Evolutionary conservation across 1,140 invertebrate genomes (phyloP).

Genomic region (Drosophila sucinea): DNA sequence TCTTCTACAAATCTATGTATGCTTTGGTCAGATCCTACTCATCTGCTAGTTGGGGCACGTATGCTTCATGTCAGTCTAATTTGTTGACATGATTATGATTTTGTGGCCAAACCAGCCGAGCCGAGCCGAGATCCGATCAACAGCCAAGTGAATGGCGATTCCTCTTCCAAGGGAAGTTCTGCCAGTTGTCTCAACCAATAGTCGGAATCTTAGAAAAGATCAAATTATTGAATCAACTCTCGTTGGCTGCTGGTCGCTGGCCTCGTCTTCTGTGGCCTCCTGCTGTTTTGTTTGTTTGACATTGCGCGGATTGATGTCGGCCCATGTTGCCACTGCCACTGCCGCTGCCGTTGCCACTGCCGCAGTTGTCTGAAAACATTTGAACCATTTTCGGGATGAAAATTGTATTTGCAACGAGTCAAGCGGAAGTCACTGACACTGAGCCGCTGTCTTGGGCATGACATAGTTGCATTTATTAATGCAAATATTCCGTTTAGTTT

Average conservation of each 20-base stretch:
- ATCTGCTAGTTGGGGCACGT: constrained; percentile 76
- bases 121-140: constrained; percentile 41
- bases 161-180: constrained; percentile 5
- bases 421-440: constrained; percentile 58
- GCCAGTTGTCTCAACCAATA: too few relatives aligned
- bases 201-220: neutral
- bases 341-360: constrained; percentile 20
- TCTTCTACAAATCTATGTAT: constrained; percentile 21
- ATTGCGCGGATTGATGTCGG: constrained; percentile 59
- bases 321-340: constrained; percentile 40
- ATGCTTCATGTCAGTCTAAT: constrained; percentile 78
- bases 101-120: constrained; percentile 51
- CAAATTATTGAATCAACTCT: neutral
- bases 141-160: constrained; percentile 66
- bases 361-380: constrained; percentile 51
- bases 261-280: constrained; percentile 46
- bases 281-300: constrained; percentile 66
- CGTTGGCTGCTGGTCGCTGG: neutral
- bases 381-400: constrained; percentile 61
- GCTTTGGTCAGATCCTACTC: constrained; percentile 63
- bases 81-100: constrained; percentile 82
- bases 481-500: constrained; percentile 68
- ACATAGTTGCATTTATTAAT: constrained; percentile 80
- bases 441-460: constrained; percentile 68
- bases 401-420: constrained; percentile 35